phyloP scores from a whole-genome alignment of 2,113 vertebrate species.

The Vimba vimba region DNA sequence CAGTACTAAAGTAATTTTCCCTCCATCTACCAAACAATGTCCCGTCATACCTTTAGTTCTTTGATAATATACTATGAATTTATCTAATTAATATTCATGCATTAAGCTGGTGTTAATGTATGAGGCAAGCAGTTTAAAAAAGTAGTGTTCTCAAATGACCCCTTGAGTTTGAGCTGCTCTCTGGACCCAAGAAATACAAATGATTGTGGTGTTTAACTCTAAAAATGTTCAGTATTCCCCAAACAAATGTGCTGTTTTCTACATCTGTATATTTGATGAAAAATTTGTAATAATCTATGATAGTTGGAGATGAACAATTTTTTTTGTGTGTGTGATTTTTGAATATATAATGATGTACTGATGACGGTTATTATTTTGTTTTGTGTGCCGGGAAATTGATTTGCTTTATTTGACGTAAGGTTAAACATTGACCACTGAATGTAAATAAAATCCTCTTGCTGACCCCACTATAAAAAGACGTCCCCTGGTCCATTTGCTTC shows the following conservation, averaged over 20 bases:
- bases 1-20: neutral
- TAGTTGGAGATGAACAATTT: neutral
- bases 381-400: constrained; percentile 6
- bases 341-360: neutral
- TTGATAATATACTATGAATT: neutral
- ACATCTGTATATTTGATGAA: neutral
- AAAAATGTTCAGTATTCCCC: neutral
- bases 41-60: neutral
- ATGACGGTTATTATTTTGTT: neutral
- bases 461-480: constrained; percentile 34
- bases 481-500: neutral
- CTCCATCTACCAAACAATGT: neutral
- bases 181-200: neutral
- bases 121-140: neutral
- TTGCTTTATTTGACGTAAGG: constrained; percentile 61
- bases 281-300: neutral
- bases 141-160: neutral
- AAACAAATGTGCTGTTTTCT: neutral
- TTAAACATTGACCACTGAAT: constrained; percentile 70
- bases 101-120: neutral
- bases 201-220: neutral
- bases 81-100: neutral
- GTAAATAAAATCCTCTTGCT: neutral
- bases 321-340: neutral
- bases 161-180: neutral